Base-by-base conservation (phyloP, 2,797 vertebrate genomes). In the Paratrypauchen microcephalus region DNA sequence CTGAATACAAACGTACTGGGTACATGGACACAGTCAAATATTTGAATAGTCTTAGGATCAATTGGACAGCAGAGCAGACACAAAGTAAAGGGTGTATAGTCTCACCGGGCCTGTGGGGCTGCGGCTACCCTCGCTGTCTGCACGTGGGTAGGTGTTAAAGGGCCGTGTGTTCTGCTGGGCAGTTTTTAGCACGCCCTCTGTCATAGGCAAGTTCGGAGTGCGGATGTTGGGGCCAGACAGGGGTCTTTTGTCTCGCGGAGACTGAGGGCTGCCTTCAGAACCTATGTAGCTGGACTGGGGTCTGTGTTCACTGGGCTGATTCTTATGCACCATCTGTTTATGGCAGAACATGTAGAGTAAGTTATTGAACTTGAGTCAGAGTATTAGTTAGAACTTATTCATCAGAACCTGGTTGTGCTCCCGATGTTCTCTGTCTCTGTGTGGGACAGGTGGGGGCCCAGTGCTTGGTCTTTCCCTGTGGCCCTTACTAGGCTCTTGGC, bases 71-170 rank as follows among this genome's bases (percentile, higher is more conserved):
- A 50, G 16, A 50, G 15, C 48, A 18, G 16, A 18, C 3, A 21
- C 54, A 41, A 41, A 6, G 12, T 16, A 4, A 12, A 6, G 15
- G 5, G 55, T 28, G 15, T 11, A 57, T 5, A 5, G 5, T 18
- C 56, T 58, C 56, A 97, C 96, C 95, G 96, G 96, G 76, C 89
- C 83, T 0, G 87, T 89, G 36, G 93, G 86, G 36, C 90, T 95
- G 71, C 95, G 88, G 68, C 91, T 87, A 0, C 94, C 92, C 65
- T 96, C 94, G 13, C 94, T 96, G 73, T 98, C 96, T 0, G 95
- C 91, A 71, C 96, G 88, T 0, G 96, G 96, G 83, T 97, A 97
- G 0, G 96, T 97, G 86, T 98, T 97, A 73, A 98, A 98, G 0
- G 96, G 95, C 65, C 96, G 86, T 3, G 92, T 83, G 0, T 81